These are phyloP conservation scores for Conopomorpha cramerella DNA, from an alignment of 1,140 invertebrate species.

Conservation along the genomic window DNA sequence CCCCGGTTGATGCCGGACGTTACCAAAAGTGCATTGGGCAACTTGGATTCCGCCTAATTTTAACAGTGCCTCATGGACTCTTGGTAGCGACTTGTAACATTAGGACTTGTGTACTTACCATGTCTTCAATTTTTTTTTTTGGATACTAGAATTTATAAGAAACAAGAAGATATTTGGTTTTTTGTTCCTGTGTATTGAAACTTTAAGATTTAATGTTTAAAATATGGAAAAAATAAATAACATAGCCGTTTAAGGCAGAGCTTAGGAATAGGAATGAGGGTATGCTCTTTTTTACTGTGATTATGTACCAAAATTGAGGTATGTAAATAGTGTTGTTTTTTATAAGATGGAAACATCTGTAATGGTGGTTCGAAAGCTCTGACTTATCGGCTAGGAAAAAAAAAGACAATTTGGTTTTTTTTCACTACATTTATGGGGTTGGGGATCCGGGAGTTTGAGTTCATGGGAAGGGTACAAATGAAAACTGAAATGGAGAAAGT, in stretches of 20 bases:
- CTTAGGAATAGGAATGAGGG: conserved; percentile 5
- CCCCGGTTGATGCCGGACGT: conserved; percentile 15
- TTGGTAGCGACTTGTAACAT: conserved; percentile 42
- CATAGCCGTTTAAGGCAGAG: conserved; percentile 28
- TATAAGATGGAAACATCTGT: too few species aligned
- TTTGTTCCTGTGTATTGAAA: conserved; percentile 61
- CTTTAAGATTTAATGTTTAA: conserved; percentile 54
- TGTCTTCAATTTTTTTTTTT: conserved; percentile 28
- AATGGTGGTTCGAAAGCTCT: conserved; percentile 32
- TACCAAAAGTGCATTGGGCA: conserved; percentile 46
- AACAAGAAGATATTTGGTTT: conserved; percentile 50
- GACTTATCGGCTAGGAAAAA: conserved; percentile 36
- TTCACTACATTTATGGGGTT: too few species aligned
- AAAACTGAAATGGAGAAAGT: too few species aligned
- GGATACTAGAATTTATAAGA: conserved; percentile 46
- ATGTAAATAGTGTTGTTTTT: too few species aligned
- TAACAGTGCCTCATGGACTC: conserved; percentile 47
- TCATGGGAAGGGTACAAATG: too few species aligned
- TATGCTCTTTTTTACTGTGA: conserved; percentile 41
- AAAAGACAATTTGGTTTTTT: conserved; percentile 13
- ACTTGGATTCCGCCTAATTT: conserved; percentile 57
- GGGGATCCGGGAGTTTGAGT: too few species aligned
- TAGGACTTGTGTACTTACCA: conserved; percentile 45
- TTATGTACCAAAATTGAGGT: conserved; percentile 52
- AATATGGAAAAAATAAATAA: conserved; percentile 47